phyloP scores from a whole-genome alignment of 37 sponge, comb jelly and placozoan genomes.

The Spongilla lacustris region DNA sequence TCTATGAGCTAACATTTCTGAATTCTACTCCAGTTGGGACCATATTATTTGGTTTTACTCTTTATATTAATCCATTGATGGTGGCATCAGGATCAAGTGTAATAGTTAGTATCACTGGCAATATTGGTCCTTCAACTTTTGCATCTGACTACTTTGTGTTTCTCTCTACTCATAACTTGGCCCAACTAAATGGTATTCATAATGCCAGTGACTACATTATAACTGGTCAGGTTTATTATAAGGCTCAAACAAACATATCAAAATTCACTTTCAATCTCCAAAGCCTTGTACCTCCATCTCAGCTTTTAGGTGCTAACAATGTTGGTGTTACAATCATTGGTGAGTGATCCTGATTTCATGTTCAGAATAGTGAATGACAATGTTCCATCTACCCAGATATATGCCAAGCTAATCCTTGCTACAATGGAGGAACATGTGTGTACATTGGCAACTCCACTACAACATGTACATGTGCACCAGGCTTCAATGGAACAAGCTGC shows the following conservation, averaged over 20 bases:
- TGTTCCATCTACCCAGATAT: neutral
- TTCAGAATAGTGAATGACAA: neutral
- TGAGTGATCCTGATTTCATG: neutral
- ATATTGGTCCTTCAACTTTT: neutral
- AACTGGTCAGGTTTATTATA: neutral
- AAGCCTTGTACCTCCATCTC: neutral
- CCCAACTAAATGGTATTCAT: neutral
- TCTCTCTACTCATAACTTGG: neutral
- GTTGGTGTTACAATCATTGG: neutral
- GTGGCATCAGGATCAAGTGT: neutral
- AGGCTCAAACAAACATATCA: neutral
- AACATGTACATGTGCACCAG: slow-evolving; percentile 10
- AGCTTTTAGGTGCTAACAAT: neutral
- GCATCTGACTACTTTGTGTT: neutral
- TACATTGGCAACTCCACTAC: neutral
- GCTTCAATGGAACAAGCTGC: slow-evolving; percentile 13
- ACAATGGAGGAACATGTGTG: slow-evolving; percentile 17
- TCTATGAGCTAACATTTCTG: neutral
- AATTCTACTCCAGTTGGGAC: neutral
- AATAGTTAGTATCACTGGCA: neutral
- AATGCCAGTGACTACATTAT: neutral
- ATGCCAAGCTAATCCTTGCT: slow-evolving; percentile 2
- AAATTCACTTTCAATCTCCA: neutral
- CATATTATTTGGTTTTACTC: neutral
- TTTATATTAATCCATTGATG: neutral